Conservation (phyloP, 2,797 vertebrate genomes). For the Poliocrania exsul region DNA sequence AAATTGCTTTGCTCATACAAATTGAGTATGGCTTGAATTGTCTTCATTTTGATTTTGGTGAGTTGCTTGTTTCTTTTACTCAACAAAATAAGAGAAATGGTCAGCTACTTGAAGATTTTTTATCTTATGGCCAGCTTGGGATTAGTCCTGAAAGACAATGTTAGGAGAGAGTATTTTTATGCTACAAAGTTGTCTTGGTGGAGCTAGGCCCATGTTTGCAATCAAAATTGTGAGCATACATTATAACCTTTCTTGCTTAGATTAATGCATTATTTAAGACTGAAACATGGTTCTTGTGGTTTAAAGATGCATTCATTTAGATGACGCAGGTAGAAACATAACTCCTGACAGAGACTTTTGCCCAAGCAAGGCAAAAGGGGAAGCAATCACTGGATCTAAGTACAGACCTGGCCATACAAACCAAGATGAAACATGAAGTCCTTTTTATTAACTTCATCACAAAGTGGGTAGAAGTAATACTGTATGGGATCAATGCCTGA, state of each 20-base stretch:
- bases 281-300: background rate
- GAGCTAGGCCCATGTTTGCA: background rate
- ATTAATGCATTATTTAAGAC: background rate
- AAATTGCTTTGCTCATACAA: conserved; percentile 20
- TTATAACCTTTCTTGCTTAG: background rate
- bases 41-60: background rate
- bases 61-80: background rate
- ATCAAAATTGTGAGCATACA: background rate
- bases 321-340: background rate
- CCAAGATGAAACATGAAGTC: background rate
- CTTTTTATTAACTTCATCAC: background rate
- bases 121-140: background rate
- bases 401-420: background rate
- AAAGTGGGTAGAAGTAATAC: background rate
- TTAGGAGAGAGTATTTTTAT: background rate
- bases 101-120: background rate
- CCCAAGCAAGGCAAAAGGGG: background rate
- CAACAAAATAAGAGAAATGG: background rate
- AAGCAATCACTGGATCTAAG: background rate
- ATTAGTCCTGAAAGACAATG: background rate
- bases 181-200: background rate
- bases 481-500: background rate
- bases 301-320: background rate
- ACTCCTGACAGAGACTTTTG: background rate
- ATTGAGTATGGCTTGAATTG: background rate